phyloP scores from a whole-genome alignment of 1,140 invertebrate species.

The Zelostemma sp. region DNA sequence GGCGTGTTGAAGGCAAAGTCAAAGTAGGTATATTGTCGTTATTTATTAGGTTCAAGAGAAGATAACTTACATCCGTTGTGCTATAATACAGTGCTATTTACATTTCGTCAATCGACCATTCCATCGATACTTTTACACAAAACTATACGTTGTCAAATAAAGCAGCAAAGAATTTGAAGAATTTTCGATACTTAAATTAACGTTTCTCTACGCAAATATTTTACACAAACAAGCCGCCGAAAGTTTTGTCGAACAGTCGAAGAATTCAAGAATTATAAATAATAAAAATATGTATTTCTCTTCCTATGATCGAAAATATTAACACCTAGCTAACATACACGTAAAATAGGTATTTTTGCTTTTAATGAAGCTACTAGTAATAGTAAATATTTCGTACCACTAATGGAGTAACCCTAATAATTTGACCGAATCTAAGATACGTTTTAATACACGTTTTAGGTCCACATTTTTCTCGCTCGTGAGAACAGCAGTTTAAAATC shows the following conservation, averaged over 20 bases:
- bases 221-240: too few relatives aligned
- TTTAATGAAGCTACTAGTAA: slow-evolving; percentile 17
- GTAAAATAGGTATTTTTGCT: too few relatives aligned
- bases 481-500: not conserved
- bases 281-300: not conserved
- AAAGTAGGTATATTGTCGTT: too few relatives aligned
- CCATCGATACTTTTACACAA: slow-evolving; percentile 23
- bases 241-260: too few relatives aligned
- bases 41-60: slow-evolving; percentile 64
- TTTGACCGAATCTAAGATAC: slow-evolving; percentile 25
- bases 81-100: too few relatives aligned
- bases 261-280: too few relatives aligned
- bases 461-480: slow-evolving; percentile 13
- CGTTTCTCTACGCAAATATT: too few relatives aligned
- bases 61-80: slow-evolving; percentile 65
- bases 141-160: not conserved
- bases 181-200: not conserved
- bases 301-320: slow-evolving; percentile 25
- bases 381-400: slow-evolving; percentile 13
- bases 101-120: too few relatives aligned
- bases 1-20: too few relatives aligned
- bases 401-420: too few relatives aligned
- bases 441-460: slow-evolving; percentile 4
- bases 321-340: slow-evolving; percentile 11
- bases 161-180: too few relatives aligned